Percentiles rank a stretch among this genome's conserved stretches.
Conservation (phyloP, 1,140 invertebrate genomes). For the Mamestra configurata region DNA sequence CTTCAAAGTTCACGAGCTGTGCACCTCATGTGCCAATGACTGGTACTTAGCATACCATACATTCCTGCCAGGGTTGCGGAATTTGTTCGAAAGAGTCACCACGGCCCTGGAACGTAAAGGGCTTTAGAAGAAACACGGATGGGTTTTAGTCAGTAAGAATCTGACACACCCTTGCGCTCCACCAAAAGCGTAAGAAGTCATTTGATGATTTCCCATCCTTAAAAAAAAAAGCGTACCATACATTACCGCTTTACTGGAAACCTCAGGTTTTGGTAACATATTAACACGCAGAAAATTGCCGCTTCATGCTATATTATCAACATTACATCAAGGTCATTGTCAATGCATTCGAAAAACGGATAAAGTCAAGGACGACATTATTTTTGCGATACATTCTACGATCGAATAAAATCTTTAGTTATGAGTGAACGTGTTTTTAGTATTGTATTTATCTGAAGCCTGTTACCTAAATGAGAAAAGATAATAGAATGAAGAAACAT, state of each 20-base stretch:
- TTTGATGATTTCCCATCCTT: too few species aligned
- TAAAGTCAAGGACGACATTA: slow-evolving; percentile 25
- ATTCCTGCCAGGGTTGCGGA: too few species aligned
- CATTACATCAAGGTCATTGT: slow-evolving; percentile 27
- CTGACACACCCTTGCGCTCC: too few species aligned
- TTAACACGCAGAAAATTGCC: background rate
- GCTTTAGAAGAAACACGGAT: too few species aligned
- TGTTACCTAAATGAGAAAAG: too few species aligned
- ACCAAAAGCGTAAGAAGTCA: too few species aligned
- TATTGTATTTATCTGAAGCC: too few species aligned
- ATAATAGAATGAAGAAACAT: too few species aligned
- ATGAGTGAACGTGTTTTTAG: background rate
- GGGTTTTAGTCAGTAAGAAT: too few species aligned
- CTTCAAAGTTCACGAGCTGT: slow-evolving; percentile 7
- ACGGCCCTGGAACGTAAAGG: too few species aligned
- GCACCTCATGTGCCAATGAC: slow-evolving; percentile 1
- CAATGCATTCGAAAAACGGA: slow-evolving; percentile 17
- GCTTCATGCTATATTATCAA: background rate
- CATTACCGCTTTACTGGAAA: background rate
- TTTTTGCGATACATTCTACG: background rate
- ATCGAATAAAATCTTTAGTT: background rate
- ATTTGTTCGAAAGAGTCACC: too few species aligned
- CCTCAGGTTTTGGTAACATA: background rate
- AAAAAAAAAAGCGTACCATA: too few species aligned
- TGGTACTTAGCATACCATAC: background rate